Percentiles rank a stretch among this genome's conserved stretches.
Evolutionary conservation across 2,888 invertebrate species (phyloP).

Genomic region (Eudemis profundana): DNA sequence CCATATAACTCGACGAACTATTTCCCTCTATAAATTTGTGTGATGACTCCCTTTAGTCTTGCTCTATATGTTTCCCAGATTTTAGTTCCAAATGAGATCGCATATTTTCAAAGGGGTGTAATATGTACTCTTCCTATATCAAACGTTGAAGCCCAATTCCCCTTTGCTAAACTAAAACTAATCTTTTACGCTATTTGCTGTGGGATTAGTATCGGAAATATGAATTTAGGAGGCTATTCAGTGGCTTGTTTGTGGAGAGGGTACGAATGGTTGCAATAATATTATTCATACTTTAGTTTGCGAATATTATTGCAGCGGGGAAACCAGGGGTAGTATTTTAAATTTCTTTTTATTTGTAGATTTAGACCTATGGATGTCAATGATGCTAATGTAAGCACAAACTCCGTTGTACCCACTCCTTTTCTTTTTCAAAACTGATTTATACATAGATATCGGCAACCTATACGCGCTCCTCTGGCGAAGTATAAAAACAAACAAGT

Average conservation of each 20-base stretch:
- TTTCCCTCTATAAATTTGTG: no score
- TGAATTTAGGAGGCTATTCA: constrained; percentile 66
- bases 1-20: no score
- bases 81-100: no score
- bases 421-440: no score
- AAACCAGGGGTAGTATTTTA: constrained; percentile 21
- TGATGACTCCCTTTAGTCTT: no score
- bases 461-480: no score
- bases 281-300: constrained; percentile 43
- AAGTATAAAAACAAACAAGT: no score
- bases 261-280: constrained; percentile 45
- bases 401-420: no score
- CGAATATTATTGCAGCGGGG: constrained; percentile 34
- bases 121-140: constrained; percentile 12
- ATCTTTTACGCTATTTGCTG: constrained; percentile 58
- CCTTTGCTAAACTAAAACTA: constrained; percentile 51
- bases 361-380: no score
- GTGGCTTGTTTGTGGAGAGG: constrained; percentile 63
- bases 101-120: constrained; percentile 4
- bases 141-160: constrained; percentile 45
- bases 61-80: no score
- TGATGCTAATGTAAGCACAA: no score
- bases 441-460: no score
- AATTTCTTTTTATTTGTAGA: neutral
- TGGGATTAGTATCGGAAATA: constrained; percentile 57